Evolutionary conservation across 2,113 vertebrate genomes (phyloP).

Genomic region (Cephalopterus ornatus): DNA sequence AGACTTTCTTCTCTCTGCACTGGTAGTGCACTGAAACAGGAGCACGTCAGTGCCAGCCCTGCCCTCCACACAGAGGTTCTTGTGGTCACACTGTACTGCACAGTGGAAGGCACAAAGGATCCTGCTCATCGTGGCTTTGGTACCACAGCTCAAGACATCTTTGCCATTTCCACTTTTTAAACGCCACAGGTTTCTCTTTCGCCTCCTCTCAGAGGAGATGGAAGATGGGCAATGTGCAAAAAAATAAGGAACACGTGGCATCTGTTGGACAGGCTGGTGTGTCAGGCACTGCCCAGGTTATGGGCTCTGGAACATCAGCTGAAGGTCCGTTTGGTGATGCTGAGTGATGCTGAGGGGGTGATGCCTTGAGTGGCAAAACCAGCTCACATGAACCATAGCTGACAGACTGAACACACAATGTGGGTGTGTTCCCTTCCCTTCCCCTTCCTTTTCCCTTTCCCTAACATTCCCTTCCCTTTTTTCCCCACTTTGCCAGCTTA

Average conservation of each 20-base stretch:
- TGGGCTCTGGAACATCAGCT: not conserved
- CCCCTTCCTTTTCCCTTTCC: too few relatives aligned
- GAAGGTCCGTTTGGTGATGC: not conserved
- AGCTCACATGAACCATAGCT: accelerated
- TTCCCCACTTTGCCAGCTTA: not conserved
- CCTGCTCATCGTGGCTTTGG: not conserved
- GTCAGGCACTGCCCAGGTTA: not conserved
- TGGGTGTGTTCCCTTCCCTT: not conserved
- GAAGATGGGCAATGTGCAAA: accelerated
- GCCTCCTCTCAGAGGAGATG: not conserved
- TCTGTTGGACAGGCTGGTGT: not conserved
- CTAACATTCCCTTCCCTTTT: not conserved
- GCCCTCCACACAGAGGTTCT: not conserved
- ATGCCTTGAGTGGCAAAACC: not conserved
- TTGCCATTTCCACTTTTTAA: not conserved
- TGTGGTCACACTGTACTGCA: not conserved
- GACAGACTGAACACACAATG: not conserved
- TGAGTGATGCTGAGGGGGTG: not conserved
- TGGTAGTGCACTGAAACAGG: not conserved
- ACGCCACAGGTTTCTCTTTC: not conserved
- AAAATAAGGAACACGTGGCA: not conserved
- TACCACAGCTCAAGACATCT: not conserved
- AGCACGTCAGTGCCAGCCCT: not conserved
- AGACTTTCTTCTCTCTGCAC: not conserved
- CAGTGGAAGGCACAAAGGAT: accelerated